phyloP scores from a whole-genome alignment of 2,113 vertebrate species.

The Leiothrix lutea region DNA sequence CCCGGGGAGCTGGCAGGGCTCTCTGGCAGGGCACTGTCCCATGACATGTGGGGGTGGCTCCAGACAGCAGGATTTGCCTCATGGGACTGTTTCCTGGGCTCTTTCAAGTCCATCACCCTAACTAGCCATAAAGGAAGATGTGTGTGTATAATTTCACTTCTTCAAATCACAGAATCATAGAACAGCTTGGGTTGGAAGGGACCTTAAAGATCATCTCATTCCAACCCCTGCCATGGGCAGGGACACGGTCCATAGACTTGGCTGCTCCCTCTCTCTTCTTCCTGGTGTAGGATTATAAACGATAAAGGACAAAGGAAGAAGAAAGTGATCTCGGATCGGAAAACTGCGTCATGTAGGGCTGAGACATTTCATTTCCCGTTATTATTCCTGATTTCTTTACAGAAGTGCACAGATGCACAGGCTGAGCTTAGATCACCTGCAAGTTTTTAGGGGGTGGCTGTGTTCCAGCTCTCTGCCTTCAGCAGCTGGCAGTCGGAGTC shows the following conservation, averaged over 20 bases:
- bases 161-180: neutral
- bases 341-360: neutral
- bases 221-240: neutral
- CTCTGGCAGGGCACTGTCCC: neutral
- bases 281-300: neutral
- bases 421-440: constrained; percentile 10
- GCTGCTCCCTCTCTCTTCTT: neutral
- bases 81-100: fast-evolving
- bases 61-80: fast-evolving
- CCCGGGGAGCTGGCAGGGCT: neutral
- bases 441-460: neutral
- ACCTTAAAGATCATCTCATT: neutral
- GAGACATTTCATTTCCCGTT: neutral
- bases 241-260: fast-evolving
- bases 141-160: fast-evolving
- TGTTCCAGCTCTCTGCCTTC: neutral
- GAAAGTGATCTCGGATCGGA: neutral
- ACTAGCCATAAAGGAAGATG: neutral
- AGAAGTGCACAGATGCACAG: neutral
- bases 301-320: neutral
- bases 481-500: neutral
- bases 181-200: neutral
- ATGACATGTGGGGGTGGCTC: neutral
- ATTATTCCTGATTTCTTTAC: neutral
- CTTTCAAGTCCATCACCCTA: neutral